Percentiles rank a stretch among this genome's conserved stretches.
Evolutionary conservation across 2,888 invertebrate species (phyloP).

Genomic region (Ecliptopera silaceata): DNA sequence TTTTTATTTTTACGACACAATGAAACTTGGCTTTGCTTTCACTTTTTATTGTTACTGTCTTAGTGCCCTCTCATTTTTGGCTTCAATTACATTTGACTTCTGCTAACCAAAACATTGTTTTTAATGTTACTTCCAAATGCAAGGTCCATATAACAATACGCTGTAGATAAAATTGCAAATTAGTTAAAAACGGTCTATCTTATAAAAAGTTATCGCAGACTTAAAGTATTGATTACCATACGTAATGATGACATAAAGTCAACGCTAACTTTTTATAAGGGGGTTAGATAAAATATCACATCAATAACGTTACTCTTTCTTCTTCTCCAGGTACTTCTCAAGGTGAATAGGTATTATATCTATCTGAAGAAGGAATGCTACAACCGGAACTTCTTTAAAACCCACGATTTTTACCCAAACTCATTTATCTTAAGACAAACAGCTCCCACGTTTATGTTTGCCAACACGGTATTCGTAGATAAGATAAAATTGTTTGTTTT

Average conservation of each 20-base stretch:
- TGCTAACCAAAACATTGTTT: conserved; percentile 76
- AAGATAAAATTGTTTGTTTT: conserved; percentile 79
- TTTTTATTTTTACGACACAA: conserved; percentile 82
- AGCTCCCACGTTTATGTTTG: conserved; percentile 81
- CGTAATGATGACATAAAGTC: too few relatives aligned
- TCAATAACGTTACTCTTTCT: conserved; percentile 76
- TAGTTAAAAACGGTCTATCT: too few relatives aligned
- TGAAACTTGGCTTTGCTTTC: conserved; percentile 82
- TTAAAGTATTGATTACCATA: too few relatives aligned
- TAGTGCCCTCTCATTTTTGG: conserved; percentile 81
- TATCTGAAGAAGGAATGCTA: conserved; percentile 73
- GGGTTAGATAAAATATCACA: too few relatives aligned
- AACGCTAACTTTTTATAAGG: too few relatives aligned
- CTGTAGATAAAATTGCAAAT: conserved; percentile 7
- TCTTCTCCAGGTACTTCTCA: conserved; percentile 82
- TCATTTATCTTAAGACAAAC: conserved; percentile 82
- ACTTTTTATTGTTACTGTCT: conserved; percentile 81
- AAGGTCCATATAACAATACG: conserved; percentile 25
- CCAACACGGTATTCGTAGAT: conserved; percentile 55
- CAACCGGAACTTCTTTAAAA: conserved; percentile 79
- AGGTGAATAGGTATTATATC: conserved; percentile 81
- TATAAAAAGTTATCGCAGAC: too few relatives aligned
- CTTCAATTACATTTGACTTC: conserved; percentile 74
- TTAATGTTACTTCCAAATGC: conserved; percentile 54
- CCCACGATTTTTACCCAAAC: conserved; percentile 78